phyloP scores from a whole-genome alignment of 1,140 invertebrate genomes.

The Solenopsis fugax region DNA sequence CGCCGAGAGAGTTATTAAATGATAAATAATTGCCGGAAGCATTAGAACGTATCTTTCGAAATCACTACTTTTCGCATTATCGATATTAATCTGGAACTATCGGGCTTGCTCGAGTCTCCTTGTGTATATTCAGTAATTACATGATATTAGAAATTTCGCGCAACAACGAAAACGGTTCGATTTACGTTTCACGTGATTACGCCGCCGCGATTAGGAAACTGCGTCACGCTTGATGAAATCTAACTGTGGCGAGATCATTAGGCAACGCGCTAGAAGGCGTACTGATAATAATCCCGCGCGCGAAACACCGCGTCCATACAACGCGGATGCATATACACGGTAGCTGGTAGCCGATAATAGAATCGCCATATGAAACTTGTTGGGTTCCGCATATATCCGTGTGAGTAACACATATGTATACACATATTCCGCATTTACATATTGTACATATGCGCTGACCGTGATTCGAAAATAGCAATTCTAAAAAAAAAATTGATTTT shows the following conservation, averaged over 20 bases:
- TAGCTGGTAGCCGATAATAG: constrained; percentile 22
- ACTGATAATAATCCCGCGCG: constrained; percentile 46
- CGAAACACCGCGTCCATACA: constrained; percentile 41
- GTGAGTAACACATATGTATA: too few species aligned
- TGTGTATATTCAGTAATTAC: neutral
- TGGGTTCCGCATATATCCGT: neutral
- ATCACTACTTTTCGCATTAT: neutral
- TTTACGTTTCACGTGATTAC: constrained; percentile 30
- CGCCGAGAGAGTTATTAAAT: neutral
- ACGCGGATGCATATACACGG: constrained; percentile 28
- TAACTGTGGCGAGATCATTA: constrained; percentile 66
- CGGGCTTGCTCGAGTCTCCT: neutral
- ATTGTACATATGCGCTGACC: neutral
- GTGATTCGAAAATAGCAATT: neutral
- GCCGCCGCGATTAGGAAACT: constrained; percentile 66
- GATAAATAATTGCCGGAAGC: neutral
- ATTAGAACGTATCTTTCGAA: neutral
- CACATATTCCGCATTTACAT: neutral
- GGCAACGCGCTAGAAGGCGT: constrained; percentile 13
- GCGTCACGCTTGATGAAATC: constrained; percentile 66
- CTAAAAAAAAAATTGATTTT: neutral
- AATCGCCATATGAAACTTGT: constrained; percentile 13
- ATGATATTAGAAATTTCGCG: neutral
- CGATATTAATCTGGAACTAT: too few species aligned
- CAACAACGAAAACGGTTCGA: neutral